A percentile compares a stretch with the other conserved stretches of the same genome.
phyloP scores from a whole-genome alignment of 2,888 invertebrate genomes.

The Villa cingulata region DNA sequence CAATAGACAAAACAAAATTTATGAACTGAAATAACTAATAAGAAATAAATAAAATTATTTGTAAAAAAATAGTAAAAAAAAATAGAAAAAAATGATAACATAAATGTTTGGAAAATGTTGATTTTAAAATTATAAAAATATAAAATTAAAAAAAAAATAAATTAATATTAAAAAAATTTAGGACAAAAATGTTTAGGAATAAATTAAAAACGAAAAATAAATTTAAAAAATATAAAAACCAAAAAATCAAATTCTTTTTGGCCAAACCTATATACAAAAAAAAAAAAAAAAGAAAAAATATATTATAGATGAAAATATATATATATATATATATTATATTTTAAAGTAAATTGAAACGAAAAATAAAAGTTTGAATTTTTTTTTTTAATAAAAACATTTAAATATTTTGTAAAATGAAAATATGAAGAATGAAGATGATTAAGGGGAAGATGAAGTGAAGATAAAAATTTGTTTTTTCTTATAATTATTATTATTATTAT shows the following conservation, averaged over 20 bases:
- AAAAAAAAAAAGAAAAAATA: not conserved
- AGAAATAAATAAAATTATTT: slow-evolving; percentile 2
- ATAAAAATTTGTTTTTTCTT: not conserved
- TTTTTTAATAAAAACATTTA: too few relatives aligned
- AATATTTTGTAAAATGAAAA: not conserved
- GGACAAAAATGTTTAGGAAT: not conserved
- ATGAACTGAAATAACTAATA: too few relatives aligned
- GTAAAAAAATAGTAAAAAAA: slow-evolving; percentile 1
- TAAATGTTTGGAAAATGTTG: too few relatives aligned
- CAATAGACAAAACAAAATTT: too few relatives aligned
- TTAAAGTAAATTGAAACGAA: too few relatives aligned
- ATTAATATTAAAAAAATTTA: too few relatives aligned
- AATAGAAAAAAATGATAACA: not conserved
- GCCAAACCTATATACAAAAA: not conserved
- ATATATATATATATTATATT: too few relatives aligned
- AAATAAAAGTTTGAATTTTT: not conserved
- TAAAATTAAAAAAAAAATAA: not conserved
- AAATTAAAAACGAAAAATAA: not conserved
- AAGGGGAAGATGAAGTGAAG: too few relatives aligned
- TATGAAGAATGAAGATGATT: not conserved
- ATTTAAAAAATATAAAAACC: not conserved
- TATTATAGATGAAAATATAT: too few relatives aligned
- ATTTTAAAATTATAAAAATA: not conserved
- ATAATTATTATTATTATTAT: slow-evolving; percentile 1
- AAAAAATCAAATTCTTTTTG: not conserved